phyloP scores from a whole-genome alignment of 2,113 vertebrate species.

The Conger conger region DNA sequence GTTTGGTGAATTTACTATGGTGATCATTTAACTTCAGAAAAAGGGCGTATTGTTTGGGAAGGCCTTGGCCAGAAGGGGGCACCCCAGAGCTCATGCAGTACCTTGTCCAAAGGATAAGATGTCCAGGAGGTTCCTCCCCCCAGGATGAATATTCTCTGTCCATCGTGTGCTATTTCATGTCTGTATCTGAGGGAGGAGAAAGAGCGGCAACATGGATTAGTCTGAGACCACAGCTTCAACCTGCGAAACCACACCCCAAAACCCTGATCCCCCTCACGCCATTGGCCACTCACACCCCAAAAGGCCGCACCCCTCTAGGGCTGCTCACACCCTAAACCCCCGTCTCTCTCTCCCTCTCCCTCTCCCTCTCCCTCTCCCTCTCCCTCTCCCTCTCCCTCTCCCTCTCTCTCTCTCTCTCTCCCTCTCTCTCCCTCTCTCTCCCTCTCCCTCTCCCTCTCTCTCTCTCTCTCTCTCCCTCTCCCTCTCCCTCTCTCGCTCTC shows the following conservation, averaged over 20 bases:
- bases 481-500: too few relatives aligned
- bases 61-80: too few relatives aligned
- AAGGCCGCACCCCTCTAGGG: too few relatives aligned
- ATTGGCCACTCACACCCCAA: background rate
- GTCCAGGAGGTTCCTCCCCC: conserved; percentile 98
- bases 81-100: conserved; percentile 44
- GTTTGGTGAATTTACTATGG: background rate
- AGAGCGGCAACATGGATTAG: background rate
- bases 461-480: too few relatives aligned
- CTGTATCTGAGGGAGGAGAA: conserved; percentile 77
- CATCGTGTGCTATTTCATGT: conserved; percentile 95
- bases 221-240: background rate
- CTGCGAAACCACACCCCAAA: background rate
- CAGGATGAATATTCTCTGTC: conserved; percentile 92
- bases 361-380: too few relatives aligned
- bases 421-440: too few relatives aligned
- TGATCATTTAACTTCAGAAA: background rate
- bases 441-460: too few relatives aligned
- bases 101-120: conserved; percentile 96
- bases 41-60: too few relatives aligned
- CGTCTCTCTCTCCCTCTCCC: too few relatives aligned
- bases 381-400: too few relatives aligned
- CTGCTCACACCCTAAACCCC: too few relatives aligned
- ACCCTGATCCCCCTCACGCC: background rate
- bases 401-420: too few relatives aligned